These are phyloP conservation scores for Emys orbicularis DNA, from an alignment of 2,797 vertebrate genomes.

Conservation along the genomic window DNA sequence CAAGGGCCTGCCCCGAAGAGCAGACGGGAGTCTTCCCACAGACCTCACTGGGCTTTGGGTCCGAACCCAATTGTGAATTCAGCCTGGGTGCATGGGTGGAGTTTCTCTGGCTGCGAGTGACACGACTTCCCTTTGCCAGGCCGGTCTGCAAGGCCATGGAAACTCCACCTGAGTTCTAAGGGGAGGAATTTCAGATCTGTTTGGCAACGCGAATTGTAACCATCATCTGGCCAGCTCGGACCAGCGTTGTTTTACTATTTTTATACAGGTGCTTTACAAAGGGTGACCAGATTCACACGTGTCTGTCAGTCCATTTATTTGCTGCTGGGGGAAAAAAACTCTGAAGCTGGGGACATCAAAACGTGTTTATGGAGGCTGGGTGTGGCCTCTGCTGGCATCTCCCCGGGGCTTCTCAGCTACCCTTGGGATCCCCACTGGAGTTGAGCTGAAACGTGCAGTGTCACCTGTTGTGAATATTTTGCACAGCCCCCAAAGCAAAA, in stretches of 20 bases:
- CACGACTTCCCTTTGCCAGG: not conserved
- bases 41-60: not conserved
- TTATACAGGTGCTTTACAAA: not conserved
- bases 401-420: rapidly evolving
- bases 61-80: not conserved
- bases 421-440: rapidly evolving
- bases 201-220: not conserved
- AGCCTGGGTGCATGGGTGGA: not conserved
- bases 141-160: not conserved
- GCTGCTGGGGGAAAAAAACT: not conserved
- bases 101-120: not conserved
- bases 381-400: not conserved
- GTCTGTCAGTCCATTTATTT: not conserved
- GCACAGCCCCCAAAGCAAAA: not conserved
- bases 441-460: rapidly evolving
- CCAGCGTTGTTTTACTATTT: not conserved
- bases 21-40: not conserved
- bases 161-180: rapidly evolving
- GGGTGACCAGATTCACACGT: not conserved
- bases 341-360: not conserved
- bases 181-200: not conserved
- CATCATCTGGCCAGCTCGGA: not conserved
- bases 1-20: not conserved
- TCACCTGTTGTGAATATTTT: not conserved
- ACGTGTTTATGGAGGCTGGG: not conserved